A percentile compares a stretch with the other conserved stretches of the same genome.
Conservation (phyloP, 2,113 vertebrate genomes). For the Elephas maximus region DNA sequence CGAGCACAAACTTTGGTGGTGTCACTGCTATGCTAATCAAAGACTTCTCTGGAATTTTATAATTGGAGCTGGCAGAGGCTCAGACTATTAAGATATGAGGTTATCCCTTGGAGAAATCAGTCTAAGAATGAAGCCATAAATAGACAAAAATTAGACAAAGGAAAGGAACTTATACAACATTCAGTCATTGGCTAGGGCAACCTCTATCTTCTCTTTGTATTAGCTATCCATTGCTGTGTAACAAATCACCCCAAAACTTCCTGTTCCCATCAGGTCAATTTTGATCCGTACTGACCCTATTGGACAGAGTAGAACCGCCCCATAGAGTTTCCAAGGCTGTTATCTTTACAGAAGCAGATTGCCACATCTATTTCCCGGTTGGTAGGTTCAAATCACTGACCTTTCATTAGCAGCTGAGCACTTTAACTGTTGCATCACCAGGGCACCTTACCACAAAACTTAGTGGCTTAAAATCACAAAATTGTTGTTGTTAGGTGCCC, state of each 20-base stretch:
- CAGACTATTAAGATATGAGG: not conserved
- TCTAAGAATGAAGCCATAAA: not conserved
- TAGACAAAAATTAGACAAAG: not conserved
- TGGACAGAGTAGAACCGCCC: too few species aligned
- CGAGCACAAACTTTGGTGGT: not conserved
- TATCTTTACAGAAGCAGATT: too few species aligned
- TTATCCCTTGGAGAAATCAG: not conserved
- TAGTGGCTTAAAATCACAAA: too few species aligned
- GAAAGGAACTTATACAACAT: not conserved
- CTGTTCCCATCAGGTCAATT: too few species aligned
- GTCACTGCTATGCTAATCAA: not conserved
- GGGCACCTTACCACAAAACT: too few species aligned
- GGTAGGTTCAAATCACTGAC: too few species aligned
- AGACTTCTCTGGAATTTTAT: not conserved
- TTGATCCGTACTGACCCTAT: too few species aligned
- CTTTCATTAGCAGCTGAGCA: too few species aligned
- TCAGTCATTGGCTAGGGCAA: not conserved
- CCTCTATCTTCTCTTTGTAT: not conserved
- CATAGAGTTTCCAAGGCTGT: too few species aligned
- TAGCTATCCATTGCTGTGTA: not conserved
- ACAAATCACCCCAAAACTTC: not conserved
- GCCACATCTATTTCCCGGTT: too few species aligned
- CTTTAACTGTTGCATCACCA: too few species aligned
- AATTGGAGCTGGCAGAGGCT: not conserved
- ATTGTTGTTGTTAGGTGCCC: too few species aligned